phyloP scores from a whole-genome alignment of 2,888 invertebrate genomes.

The Abscondita cerata region DNA sequence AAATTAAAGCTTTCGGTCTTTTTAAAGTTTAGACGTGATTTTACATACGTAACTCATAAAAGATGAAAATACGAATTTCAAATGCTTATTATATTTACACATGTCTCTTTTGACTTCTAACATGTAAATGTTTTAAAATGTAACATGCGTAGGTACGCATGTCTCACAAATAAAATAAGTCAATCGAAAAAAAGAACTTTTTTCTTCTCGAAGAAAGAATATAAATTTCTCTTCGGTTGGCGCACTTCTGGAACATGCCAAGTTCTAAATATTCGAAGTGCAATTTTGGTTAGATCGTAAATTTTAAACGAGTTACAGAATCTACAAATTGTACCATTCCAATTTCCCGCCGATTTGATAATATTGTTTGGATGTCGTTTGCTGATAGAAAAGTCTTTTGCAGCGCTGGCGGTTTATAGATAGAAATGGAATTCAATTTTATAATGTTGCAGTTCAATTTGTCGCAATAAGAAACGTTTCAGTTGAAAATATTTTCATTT shows the following conservation, averaged over 20 bases:
- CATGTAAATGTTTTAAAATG: no score
- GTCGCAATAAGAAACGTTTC: slow-evolving; percentile 12
- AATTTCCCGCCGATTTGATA: slow-evolving; percentile 18
- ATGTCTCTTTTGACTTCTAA: no score
- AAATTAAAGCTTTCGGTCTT: no score
- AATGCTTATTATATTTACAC: no score
- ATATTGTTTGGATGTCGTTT: slow-evolving; percentile 26
- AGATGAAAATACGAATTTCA: no score
- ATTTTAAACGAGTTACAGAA: slow-evolving; percentile 16
- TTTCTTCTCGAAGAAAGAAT: neutral
- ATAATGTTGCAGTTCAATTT: slow-evolving; percentile 18
- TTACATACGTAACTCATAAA: no score
- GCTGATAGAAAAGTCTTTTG: slow-evolving; percentile 23
- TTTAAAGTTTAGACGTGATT: no score
- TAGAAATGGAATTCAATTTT: slow-evolving; percentile 13
- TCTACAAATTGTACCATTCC: slow-evolving; percentile 17
- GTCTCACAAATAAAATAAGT: neutral
- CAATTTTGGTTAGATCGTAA: slow-evolving; percentile 15
- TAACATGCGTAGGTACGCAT: neutral
- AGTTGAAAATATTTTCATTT: slow-evolving; percentile 1
- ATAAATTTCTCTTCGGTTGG: slow-evolving; percentile 2
- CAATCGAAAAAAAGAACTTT: neutral
- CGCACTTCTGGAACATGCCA: neutral
- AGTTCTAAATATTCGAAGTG: neutral
- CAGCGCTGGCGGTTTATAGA: slow-evolving; percentile 17